phyloP scores from a whole-genome alignment of 92 coral and sea anemone genomes.

The Pocillopora meandrina region DNA sequence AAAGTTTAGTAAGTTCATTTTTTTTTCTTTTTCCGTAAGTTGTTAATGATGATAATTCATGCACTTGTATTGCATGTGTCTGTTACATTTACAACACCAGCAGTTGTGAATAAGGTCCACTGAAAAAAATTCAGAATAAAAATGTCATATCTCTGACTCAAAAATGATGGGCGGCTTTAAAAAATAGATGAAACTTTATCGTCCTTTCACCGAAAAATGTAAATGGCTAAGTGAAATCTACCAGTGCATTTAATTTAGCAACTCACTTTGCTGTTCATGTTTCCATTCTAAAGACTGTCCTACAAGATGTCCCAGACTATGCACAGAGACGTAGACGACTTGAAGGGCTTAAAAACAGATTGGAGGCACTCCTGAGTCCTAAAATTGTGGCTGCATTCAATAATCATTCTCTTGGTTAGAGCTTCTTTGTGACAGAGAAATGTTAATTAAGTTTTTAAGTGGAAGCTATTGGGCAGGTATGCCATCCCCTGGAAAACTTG shows the following conservation, averaged over 20 bases:
- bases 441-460: background rate
- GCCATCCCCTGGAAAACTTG: no score
- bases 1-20: slow-evolving; percentile 81
- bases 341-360: slow-evolving; percentile 94
- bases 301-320: slow-evolving; percentile 99
- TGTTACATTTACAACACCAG: no score
- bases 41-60: background rate
- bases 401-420: slow-evolving; percentile 86
- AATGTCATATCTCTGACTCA: no score
- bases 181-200: no score
- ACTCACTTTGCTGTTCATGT: background rate
- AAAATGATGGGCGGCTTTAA: no score
- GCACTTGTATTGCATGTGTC: no score
- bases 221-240: no score
- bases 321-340: slow-evolving; percentile 84
- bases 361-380: slow-evolving; percentile 97
- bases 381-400: slow-evolving; percentile 97
- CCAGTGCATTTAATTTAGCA: background rate
- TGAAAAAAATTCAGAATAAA: no score
- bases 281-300: slow-evolving; percentile 57
- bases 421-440: background rate
- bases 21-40: background rate
- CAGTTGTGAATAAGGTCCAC: no score
- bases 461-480: background rate
- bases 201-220: no score